A percentile compares a stretch with the other conserved stretches of the same genome.
Conservation (phyloP, 1,140 invertebrate genomes). For the Andrena cerasifolii region DNA sequence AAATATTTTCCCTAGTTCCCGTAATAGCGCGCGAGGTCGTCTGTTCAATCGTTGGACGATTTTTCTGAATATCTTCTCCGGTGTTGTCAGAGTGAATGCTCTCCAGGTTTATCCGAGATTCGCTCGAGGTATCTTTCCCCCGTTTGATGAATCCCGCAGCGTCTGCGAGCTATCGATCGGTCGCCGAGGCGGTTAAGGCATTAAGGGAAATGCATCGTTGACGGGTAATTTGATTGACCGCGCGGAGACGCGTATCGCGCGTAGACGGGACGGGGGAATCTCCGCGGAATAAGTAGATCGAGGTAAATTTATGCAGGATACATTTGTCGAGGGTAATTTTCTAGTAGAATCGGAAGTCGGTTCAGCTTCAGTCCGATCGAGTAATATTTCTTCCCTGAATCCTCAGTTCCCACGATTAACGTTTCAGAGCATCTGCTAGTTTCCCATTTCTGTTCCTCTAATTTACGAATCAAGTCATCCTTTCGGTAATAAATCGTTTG, state of each 20-base stretch:
- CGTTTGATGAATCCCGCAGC: constrained; percentile 2
- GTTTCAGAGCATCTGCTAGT: too few species aligned
- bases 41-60: constrained; percentile 4
- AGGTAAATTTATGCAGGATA: too few species aligned
- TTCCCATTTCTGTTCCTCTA: too few species aligned
- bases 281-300: too few species aligned
- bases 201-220: constrained; percentile 40
- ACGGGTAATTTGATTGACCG: constrained; percentile 37
- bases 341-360: neutral
- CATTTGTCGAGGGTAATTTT: too few species aligned
- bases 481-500: neutral
- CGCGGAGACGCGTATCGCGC: neutral
- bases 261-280: neutral
- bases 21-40: neutral
- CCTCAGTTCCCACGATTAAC: too few species aligned
- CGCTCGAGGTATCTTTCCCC: neutral
- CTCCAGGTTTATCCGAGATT: neutral
- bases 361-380: too few species aligned
- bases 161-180: constrained; percentile 32
- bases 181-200: constrained; percentile 20
- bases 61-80: neutral
- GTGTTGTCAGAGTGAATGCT: neutral
- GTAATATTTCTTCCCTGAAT: too few species aligned
- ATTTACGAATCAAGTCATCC: neutral
- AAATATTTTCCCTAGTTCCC: neutral